Percentiles rank a stretch among this genome's conserved stretches.
These are phyloP conservation scores for Agrypnus murinus DNA, from an alignment of 2,888 invertebrate genomes.

Conservation along the genomic window DNA sequence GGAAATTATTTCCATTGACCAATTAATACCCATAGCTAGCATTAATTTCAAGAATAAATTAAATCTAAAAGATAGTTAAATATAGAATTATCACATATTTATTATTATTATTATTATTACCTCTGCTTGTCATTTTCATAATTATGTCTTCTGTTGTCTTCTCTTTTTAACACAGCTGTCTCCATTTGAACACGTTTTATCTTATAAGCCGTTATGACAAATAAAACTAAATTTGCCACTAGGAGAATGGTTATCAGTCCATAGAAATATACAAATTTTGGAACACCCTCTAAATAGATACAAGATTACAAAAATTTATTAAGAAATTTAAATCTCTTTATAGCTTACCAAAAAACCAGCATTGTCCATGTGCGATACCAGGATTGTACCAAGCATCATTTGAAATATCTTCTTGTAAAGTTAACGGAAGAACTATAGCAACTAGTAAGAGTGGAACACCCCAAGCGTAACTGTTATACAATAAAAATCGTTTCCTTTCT, in stretches of 20 bases:
- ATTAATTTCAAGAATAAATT: constrained; percentile 86
- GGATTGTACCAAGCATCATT: constrained; percentile 41
- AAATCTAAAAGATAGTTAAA: constrained; percentile 77
- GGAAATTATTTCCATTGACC: constrained; percentile 86
- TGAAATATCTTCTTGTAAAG: constrained; percentile 66
- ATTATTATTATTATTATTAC: constrained; percentile 54
- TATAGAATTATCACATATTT: too few relatives aligned
- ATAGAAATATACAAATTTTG: constrained; percentile 81
- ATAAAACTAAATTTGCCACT: constrained; percentile 78
- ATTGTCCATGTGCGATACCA: constrained; percentile 72
- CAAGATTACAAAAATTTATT: constrained; percentile 54
- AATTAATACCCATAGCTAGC: constrained; percentile 90
- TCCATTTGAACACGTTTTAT: constrained; percentile 80
- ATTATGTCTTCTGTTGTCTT: constrained; percentile 77
- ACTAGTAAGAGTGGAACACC: constrained; percentile 48
- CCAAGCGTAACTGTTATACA: constrained; percentile 53
- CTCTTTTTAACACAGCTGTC: constrained; percentile 77
- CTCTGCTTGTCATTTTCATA: constrained; percentile 70
- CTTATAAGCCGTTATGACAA: constrained; percentile 80
- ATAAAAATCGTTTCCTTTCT: constrained; percentile 47
- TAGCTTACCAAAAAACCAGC: constrained; percentile 76
- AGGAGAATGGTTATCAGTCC: constrained; percentile 80
- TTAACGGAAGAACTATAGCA: constrained; percentile 27
- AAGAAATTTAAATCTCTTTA: background rate
- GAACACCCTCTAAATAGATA: constrained; percentile 73